Evolutionary conservation across 1,140 invertebrate genomes (phyloP).

Genomic region (Cyphomyrmex costatus): DNA sequence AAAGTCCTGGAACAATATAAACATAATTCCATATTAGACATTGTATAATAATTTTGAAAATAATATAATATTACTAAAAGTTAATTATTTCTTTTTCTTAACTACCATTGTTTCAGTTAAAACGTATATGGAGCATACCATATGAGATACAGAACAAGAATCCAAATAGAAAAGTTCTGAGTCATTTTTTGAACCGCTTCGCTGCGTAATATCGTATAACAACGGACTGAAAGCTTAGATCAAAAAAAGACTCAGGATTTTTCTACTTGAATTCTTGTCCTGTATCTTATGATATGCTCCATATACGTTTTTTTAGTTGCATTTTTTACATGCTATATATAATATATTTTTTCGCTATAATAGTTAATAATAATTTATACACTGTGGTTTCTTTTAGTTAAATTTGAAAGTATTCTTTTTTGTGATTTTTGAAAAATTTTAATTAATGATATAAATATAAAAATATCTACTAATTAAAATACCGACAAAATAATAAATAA

Average conservation of each 20-base stretch:
- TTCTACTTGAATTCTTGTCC: too few species aligned
- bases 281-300: too few species aligned
- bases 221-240: too few species aligned
- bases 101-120: neutral
- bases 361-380: neutral
- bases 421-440: neutral
- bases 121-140: too few species aligned
- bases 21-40: neutral
- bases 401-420: neutral
- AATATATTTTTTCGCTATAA: neutral
- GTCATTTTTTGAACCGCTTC: too few species aligned
- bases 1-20: constrained; percentile 87
- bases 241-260: too few species aligned
- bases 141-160: too few species aligned
- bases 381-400: neutral
- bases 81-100: neutral
- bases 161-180: too few species aligned
- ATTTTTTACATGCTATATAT: too few species aligned
- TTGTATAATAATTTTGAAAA: neutral
- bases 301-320: too few species aligned
- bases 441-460: neutral
- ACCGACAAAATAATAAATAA: neutral
- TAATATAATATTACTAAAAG: neutral
- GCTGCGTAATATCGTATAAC: too few species aligned
- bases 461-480: neutral